phyloP scores from a whole-genome alignment of 2,113 vertebrate genomes.

The Zingel zingel region DNA sequence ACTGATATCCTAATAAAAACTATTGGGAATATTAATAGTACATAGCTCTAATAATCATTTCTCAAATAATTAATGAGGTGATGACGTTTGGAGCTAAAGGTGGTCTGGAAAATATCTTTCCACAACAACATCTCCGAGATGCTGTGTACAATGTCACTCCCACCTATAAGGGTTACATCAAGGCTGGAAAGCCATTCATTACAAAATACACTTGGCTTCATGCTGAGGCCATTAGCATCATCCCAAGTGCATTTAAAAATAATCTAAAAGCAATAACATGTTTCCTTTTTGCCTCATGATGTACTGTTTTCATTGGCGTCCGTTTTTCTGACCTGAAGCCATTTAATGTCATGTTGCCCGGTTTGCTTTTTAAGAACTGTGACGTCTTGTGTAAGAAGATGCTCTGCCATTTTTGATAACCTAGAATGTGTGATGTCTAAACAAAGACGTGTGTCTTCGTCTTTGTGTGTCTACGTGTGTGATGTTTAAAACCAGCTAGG shows the following conservation, averaged over 20 bases:
- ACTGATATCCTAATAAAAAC: background rate
- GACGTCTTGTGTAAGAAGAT: background rate
- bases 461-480: too few species aligned
- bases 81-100: background rate
- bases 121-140: background rate
- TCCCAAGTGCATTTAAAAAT: background rate
- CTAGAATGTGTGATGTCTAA: background rate
- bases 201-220: background rate
- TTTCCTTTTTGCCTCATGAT: background rate
- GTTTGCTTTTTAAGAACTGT: background rate
- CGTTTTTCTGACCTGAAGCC: background rate
- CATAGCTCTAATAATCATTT: background rate
- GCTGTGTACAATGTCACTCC: background rate
- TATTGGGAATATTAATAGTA: background rate
- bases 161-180: background rate
- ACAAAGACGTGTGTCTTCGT: too few species aligned
- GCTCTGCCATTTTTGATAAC: background rate
- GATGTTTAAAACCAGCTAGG: background rate
- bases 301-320: background rate
- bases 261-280: background rate
- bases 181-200: background rate
- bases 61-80: constrained; percentile 5
- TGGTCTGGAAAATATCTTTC: constrained; percentile 17
- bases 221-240: background rate
- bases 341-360: background rate